Base-by-base conservation (phyloP, 1,140 invertebrate species). In the Neodiprion pinetum region DNA sequence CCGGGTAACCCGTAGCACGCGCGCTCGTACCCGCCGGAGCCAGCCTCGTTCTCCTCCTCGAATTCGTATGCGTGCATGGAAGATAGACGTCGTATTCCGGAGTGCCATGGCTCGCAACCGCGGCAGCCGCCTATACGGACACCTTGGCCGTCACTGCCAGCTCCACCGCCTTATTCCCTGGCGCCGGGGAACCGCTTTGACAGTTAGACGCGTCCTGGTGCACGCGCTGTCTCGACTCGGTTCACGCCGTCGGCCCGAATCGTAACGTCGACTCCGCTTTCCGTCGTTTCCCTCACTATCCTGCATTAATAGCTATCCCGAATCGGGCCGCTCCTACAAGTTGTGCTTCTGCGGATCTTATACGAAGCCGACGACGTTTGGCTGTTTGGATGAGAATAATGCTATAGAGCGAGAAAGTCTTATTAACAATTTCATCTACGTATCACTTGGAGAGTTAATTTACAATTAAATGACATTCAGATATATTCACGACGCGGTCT, bases 1-100 rank as follows among this genome's bases (percentile, higher is more conserved):
- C 50, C 28, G 72, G 47, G 65, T 48, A 28, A 72, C 70, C 75
- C 61, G 53, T 48, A 75, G 47, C 66, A 76, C 67, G 67, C 21
- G 67, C 67, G 40, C 21, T 47, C 5, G 21, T 23, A 17, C 53
- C 53, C 7, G 53, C 53, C n/a, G 21, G 40, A 69, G 21, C 67
- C 61, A 7, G 17, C 61, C 61, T 65, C 61, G 61, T 69, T 21
- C 21, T 61, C 53, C n/a, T 61, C 53, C 53, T 61, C 53, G 53
- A 61, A 61, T 61, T 61, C 53, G n/a, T 61, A 61, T 14, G 53
- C 28, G 9, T 61, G 53, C 9, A 61, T 61, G n/a, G 28, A 40
- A 40, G 28, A 40, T 40, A 40, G 28, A 40, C 28, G 28, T 40
- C 53, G 11, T 61, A 61, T 61, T 61, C n/a, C 53, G 53, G 11